Evolutionary conservation across 2,113 vertebrate genomes (phyloP).

Genomic region (Centropus unirufus): DNA sequence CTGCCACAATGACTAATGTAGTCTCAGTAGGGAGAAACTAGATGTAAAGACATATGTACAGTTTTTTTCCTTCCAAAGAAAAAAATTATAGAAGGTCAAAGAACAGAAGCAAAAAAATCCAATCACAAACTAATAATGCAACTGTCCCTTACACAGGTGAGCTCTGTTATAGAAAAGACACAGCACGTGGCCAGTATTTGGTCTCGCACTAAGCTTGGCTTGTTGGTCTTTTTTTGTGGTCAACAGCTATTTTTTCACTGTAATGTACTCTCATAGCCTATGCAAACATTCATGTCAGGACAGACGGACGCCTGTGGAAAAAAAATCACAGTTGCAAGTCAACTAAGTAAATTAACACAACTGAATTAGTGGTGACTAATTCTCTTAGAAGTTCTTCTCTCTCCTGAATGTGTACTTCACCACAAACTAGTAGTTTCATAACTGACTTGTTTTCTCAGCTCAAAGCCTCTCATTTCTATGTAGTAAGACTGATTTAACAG

Average conservation of each 20-base stretch:
- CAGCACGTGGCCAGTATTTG: neutral
- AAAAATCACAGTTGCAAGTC: neutral
- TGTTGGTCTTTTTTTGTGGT: neutral
- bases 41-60: neutral
- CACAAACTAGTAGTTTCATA: neutral
- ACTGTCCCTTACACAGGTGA: neutral
- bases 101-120: neutral
- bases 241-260: neutral
- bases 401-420: neutral
- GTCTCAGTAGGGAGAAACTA: neutral
- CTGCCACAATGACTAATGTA: neutral
- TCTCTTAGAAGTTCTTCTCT: slow-evolving; percentile 13
- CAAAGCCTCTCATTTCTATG: neutral
- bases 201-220: neutral
- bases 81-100: neutral
- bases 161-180: neutral
- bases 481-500: neutral
- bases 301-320: neutral
- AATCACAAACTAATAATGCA: neutral
- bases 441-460: neutral
- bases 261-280: neutral
- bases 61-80: neutral
- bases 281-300: neutral
- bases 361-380: neutral
- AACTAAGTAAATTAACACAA: neutral